These are phyloP conservation scores for Bufo gargarizans DNA, from an alignment of 2,113 vertebrate genomes.

Conservation along the genomic window DNA sequence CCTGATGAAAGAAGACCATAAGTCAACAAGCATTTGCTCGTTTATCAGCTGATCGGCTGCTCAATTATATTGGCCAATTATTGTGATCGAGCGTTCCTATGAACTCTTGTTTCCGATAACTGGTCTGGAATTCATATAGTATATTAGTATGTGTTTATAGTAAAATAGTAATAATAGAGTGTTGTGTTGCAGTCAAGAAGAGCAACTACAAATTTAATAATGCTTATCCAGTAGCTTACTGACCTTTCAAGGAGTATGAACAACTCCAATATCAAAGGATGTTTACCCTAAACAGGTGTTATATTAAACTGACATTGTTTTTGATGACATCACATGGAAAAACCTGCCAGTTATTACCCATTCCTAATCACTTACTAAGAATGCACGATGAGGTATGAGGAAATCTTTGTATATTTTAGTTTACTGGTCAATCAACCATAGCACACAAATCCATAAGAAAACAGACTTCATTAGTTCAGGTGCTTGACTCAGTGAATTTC, in stretches of 20 bases:
- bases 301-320: not conserved
- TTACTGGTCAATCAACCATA: slow-evolving; percentile 51
- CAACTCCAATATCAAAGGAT: not conserved
- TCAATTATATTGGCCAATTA: no score
- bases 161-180: not conserved
- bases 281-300: not conserved
- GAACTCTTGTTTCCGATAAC: no score
- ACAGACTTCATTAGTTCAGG: slow-evolving; percentile 57
- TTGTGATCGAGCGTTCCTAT: no score
- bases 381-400: slow-evolving; percentile 48
- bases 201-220: not conserved
- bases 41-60: no score
- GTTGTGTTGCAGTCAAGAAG: not conserved
- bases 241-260: not conserved
- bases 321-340: slow-evolving; percentile 13
- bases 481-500: slow-evolving; percentile 52
- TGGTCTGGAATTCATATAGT: no score
- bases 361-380: slow-evolving; percentile 30
- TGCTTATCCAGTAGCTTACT: not conserved
- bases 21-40: no score
- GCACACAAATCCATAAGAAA: slow-evolving; percentile 52
- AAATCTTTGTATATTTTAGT: slow-evolving; percentile 55
- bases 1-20: no score
- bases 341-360: not conserved
- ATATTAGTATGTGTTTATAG: no score